Evolutionary conservation across 2,888 invertebrate genomes (phyloP), one percentile per base, ranked within the genome.

Genomic region (Habroteleia sp.): DNA sequence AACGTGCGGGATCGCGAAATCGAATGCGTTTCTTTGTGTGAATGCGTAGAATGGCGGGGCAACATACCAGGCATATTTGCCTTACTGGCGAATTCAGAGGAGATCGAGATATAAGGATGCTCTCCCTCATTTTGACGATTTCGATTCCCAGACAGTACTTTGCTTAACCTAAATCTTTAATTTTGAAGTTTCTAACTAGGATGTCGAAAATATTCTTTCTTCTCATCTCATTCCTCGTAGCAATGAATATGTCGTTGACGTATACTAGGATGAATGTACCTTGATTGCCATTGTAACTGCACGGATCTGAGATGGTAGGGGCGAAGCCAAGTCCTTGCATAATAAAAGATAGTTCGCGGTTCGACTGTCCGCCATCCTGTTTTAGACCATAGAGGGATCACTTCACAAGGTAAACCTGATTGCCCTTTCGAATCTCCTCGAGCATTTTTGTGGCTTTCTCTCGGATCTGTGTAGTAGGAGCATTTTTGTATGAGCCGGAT

Each of bases 301-400:
- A 62, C 0, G 48, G 48, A 20, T 62, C 48, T 0, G 62, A 16
- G 0, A 25, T 5, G 1, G 17, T 39, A 0, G 62, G 10, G 3
- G 4, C 2, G 3, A 39, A n/a, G 7, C 48, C 48, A 1, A 14
- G 3, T 7, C 13, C 6, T 0, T 2, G 0, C 1, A 62, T 23
- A 0, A 29, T 39, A 0, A n/a, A 8, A 1, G 10, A 1, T 2
- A 60, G 33, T 37, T 37, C 25, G 0, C 4, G 0, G 8, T 54
- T 6, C 65, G 54, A 65, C 3, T 35, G 41, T 2, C 37, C 11
- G 0, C 65, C 42, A 1, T 54, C 42, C 37, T 66, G 65, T 31
- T 35, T 41, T 3, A 65, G 44, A 0, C 52, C 52, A 7, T 65
- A 65, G 1, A 65, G 31, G 16, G 54, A 29, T 6, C 7, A 16